phyloP scores from a whole-genome alignment of 2,888 invertebrate species.

The Acheta domesticus region DNA sequence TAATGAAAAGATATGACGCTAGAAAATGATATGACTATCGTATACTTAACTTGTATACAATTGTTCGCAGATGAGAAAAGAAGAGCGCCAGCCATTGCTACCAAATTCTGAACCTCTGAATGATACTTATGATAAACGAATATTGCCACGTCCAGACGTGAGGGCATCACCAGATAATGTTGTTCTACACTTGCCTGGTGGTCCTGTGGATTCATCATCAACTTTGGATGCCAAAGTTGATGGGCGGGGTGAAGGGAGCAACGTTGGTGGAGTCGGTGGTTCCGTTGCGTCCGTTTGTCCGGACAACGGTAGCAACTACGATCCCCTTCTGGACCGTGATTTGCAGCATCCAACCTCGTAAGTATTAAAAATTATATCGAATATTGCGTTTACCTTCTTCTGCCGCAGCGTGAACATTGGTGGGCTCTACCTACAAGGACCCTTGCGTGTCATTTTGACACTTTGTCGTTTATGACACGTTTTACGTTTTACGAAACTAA shows the following conservation, averaged over 20 bases:
- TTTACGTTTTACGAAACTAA: no score
- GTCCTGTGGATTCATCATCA: slow-evolving; percentile 31
- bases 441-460: no score
- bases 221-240: slow-evolving; percentile 42
- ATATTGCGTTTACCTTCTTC: slow-evolving; percentile 61
- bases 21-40: neutral
- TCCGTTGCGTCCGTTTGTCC: no score
- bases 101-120: slow-evolving; percentile 38
- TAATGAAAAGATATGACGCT: no score
- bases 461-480: no score
- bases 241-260: neutral
- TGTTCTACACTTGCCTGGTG: slow-evolving; percentile 45
- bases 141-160: slow-evolving; percentile 44
- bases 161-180: slow-evolving; percentile 50
- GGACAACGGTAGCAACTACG: slow-evolving; percentile 43
- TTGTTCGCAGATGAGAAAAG: slow-evolving; percentile 44
- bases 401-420: no score
- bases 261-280: neutral
- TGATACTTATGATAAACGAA: slow-evolving; percentile 38
- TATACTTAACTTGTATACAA: slow-evolving; percentile 49
- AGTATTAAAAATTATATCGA: slow-evolving; percentile 57
- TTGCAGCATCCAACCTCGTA: slow-evolving; percentile 78
- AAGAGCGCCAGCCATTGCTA: slow-evolving; percentile 69
- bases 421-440: no score
- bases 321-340: slow-evolving; percentile 65